Conservation (phyloP, 2,113 vertebrate genomes). For the Cynopterus brachyotis region DNA sequence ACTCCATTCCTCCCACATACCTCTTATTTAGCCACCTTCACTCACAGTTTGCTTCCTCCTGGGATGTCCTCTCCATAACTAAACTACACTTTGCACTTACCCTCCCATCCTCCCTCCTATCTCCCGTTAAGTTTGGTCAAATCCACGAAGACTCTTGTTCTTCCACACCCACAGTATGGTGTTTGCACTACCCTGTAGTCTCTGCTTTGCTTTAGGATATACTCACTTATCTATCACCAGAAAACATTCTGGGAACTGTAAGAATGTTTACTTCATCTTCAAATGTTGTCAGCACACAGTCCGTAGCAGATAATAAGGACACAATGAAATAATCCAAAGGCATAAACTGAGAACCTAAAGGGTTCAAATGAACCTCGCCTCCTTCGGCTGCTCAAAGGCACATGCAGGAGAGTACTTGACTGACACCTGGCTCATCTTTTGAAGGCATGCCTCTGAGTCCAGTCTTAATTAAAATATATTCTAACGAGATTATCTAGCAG, state of each 20-base stretch:
- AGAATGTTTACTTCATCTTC: background rate
- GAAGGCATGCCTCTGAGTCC: background rate
- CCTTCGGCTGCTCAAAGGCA: background rate
- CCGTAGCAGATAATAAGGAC: background rate
- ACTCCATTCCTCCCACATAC: background rate
- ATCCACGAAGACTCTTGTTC: background rate
- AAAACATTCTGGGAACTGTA: background rate
- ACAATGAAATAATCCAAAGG: background rate
- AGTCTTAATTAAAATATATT: background rate
- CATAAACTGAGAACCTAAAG: background rate
- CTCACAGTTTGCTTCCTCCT: background rate
- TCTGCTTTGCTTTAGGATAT: background rate
- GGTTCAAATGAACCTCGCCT: background rate
- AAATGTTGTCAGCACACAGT: background rate
- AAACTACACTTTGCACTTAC: background rate
- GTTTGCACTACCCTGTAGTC: background rate
- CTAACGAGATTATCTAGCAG: background rate
- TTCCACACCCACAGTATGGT: background rate
- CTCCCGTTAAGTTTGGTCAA: background rate
- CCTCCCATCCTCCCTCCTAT: no score
- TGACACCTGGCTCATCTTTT: background rate
- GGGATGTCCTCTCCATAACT: background rate
- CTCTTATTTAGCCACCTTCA: background rate
- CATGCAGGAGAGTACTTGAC: background rate
- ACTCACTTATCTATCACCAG: background rate